These are phyloP conservation scores for Wiebesia pumilae DNA, from an alignment of 1,140 invertebrate species.

Conservation along the genomic window DNA sequence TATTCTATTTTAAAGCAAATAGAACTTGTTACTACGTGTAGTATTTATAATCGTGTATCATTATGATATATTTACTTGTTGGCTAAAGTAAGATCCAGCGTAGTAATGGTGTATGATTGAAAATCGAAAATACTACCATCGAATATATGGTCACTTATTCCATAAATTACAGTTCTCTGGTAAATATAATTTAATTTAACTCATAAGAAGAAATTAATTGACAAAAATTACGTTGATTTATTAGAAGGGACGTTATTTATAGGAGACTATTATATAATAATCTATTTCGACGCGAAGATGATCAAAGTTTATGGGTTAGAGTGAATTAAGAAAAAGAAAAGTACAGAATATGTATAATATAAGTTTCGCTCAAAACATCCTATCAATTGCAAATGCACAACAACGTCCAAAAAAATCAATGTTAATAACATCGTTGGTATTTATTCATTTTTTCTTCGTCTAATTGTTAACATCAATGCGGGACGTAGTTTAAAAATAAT, in stretches of 20 bases:
- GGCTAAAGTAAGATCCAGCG: not conserved
- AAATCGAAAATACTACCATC: not conserved
- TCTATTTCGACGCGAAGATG: not conserved
- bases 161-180: not conserved
- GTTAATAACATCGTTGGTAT: too few species aligned
- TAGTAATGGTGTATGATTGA: not conserved
- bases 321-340: not conserved
- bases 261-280: not conserved
- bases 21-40: not conserved
- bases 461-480: too few species aligned
- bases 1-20: slow-evolving; percentile 5
- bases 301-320: not conserved
- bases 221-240: not conserved
- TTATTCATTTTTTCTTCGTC: too few species aligned
- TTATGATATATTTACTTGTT: not conserved
- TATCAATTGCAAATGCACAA: not conserved
- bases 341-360: not conserved
- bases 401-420: not conserved
- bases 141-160: not conserved
- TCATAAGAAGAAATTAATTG: not conserved
- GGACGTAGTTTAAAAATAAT: too few species aligned
- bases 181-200: not conserved
- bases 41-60: slow-evolving; percentile 10
- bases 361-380: not conserved
- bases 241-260: not conserved